Base-by-base conservation (phyloP, 37 sponge, comb jelly and placozoan genomes). In the Beroe ovata region DNA sequence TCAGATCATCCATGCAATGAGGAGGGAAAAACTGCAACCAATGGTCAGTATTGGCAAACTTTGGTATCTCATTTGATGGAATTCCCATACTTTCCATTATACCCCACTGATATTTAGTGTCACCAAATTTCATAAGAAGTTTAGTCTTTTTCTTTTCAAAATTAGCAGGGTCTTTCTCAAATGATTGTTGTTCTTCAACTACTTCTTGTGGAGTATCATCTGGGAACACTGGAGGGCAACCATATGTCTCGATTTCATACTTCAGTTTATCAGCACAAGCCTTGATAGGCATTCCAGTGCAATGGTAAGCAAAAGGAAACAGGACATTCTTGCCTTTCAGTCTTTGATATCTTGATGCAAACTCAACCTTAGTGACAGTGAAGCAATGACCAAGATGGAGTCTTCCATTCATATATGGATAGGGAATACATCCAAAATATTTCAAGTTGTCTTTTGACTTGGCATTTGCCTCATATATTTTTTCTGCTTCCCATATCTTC, bases 241-340 rank as follows among this genome's bases (percentile, higher is more conserved):
- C 99, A 90, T 92, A 99, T 22, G 94, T 91, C 28, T 91, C 88
- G 91, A 96, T 94, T 81, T 99, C 99, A 60, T 89, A 88, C 8
- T 64, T 90, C 41, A 99, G 91, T 90, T 99, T 99, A 69, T 99
- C 99, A 38, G 99, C 92, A 94, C 93, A 95, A 0, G 99, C 99
- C 95, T 92, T 96, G 36, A 99, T 99, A 0, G 99, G 99, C 99
- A 99, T 99, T 37, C 99, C 99, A 60, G 99, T 99, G 59, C 99
- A 99, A 91, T 99, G 99, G 60, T 93, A 95, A 72, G 92, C 99
- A 93, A 99, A 99, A 29, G 99, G 99, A 81, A 96, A 99, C n/a
- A 99, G 93, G 36, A 95, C 95, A 26, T 92, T 88, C 64, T 96
- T 99, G 29, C 99, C 99, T 64, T 95, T 99, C 60, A 99, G 88